A percentile compares a stretch with the other conserved stretches of the same genome.
These are phyloP conservation scores for Caenorhabditis brenneri DNA, from an alignment of 1,140 invertebrate genomes.

Conservation along the genomic window DNA sequence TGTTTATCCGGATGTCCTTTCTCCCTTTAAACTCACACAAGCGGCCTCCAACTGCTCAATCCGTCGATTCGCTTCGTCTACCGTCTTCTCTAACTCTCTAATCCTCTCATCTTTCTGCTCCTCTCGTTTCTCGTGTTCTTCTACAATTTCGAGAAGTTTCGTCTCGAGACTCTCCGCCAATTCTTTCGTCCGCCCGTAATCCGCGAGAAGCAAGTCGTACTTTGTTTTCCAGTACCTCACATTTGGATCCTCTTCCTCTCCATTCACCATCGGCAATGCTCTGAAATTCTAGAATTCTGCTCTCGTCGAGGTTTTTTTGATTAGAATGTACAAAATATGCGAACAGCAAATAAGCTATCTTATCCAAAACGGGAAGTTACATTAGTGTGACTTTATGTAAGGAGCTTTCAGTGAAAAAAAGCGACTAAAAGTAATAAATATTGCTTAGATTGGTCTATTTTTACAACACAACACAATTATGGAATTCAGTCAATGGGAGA, in stretches of 20 bases:
- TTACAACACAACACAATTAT: conserved; percentile 43
- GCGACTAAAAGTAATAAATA: no score
- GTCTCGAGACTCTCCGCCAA: conserved; percentile 27
- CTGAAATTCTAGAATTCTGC: no score
- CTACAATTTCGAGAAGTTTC: conserved; percentile 27
- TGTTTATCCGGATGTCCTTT: no score
- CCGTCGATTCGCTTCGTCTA: background rate
- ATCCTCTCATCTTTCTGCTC: conserved; percentile 2
- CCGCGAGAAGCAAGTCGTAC: conserved; percentile 39
- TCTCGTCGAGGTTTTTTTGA: no score
- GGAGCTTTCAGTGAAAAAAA: no score
- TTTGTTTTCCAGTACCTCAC: conserved; percentile 41
- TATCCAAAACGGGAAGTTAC: no score
- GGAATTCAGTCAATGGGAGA: background rate
- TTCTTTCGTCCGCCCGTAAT: background rate
- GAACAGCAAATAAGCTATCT: background rate
- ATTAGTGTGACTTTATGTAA: no score
- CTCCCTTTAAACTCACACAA: conserved; percentile 22
- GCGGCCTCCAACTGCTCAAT: conserved; percentile 25
- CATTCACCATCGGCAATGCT: background rate
- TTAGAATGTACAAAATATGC: conserved; percentile 6
- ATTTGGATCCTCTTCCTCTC: conserved; percentile 25
- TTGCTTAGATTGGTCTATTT: background rate
- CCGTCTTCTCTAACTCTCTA: background rate
- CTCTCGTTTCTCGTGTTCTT: conserved; percentile 37